Percentiles rank a stretch among this genome's conserved stretches.
These are phyloP conservation scores for Plagodis dolabraria DNA, from an alignment of 2,888 invertebrate species.

Conservation along the genomic window DNA sequence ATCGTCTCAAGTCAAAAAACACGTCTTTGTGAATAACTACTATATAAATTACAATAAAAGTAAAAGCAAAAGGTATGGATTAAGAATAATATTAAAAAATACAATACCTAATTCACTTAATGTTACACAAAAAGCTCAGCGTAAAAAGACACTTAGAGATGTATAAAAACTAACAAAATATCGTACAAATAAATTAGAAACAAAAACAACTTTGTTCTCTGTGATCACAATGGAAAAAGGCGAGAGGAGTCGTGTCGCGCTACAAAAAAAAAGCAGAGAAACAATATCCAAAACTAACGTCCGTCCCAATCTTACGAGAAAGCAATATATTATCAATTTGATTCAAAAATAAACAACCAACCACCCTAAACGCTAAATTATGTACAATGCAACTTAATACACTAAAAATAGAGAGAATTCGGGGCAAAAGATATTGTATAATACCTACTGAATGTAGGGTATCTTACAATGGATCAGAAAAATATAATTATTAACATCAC, in stretches of 20 bases:
- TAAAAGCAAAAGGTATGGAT: conserved; percentile 37
- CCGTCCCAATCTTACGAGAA: conserved; percentile 37
- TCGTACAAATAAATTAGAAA: conserved; percentile 83
- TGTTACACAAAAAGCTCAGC: conserved; percentile 53
- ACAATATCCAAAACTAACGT: conserved; percentile 46
- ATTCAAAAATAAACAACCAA: conserved; percentile 67
- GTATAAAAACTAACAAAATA: conserved; percentile 71
- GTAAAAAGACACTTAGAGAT: conserved; percentile 50
- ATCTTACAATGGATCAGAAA: conserved; percentile 61
- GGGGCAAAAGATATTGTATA: conserved; percentile 46
- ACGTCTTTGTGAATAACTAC: conserved; percentile 22
- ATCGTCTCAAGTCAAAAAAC: conserved; percentile 15
- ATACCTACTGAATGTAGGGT: conserved; percentile 15
- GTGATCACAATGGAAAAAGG: conserved; percentile 70
- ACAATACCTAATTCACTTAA: conserved; percentile 43
- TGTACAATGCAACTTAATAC: conserved; percentile 67
- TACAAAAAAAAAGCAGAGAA: conserved; percentile 44
- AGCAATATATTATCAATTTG: conserved; percentile 73
- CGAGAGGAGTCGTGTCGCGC: conserved; percentile 40
- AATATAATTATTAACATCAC: conserved; percentile 47
- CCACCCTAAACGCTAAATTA: conserved; percentile 64
- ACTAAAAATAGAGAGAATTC: conserved; percentile 71
- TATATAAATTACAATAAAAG: conserved; percentile 46
- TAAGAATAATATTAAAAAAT: conserved; percentile 48
- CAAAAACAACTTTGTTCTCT: conserved; percentile 83